Percentiles rank a stretch among this genome's conserved stretches.
These are phyloP conservation scores for Scophthalmus maximus DNA, from an alignment of 2,113 vertebrate genomes.

Conservation along the genomic window DNA sequence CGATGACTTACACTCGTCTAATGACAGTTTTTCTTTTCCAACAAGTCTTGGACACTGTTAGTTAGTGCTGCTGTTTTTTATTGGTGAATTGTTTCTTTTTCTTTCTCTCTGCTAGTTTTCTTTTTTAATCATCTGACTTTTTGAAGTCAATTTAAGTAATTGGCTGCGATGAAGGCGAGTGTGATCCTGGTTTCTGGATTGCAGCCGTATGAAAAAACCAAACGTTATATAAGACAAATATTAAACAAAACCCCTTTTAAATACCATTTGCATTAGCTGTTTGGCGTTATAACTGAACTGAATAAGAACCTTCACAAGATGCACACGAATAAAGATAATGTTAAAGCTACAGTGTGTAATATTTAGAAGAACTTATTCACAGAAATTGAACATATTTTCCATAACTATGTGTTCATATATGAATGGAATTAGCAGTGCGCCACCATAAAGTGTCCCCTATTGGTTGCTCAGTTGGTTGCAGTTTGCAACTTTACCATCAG, in stretches of 20 bases:
- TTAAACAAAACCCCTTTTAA: neutral
- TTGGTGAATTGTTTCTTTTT: neutral
- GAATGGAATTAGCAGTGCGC: no score
- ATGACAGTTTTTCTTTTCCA: constrained; percentile 5
- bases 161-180: constrained; percentile 2
- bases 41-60: neutral
- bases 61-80: neutral
- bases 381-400: no score
- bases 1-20: constrained; percentile 25
- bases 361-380: no score
- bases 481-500: no score
- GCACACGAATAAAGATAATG: neutral
- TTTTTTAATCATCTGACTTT: no score
- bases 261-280: neutral
- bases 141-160: constrained; percentile 9
- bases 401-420: no score
- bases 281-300: neutral
- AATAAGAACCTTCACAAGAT: no score
- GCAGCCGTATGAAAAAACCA: no score
- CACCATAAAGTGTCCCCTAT: no score
- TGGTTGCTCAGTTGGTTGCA: no score
- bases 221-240: no score
- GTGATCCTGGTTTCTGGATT: neutral
- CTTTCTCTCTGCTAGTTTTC: neutral
- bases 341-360: no score